Conservation (phyloP, 2,888 invertebrate species). For the Polietes domitor region DNA sequence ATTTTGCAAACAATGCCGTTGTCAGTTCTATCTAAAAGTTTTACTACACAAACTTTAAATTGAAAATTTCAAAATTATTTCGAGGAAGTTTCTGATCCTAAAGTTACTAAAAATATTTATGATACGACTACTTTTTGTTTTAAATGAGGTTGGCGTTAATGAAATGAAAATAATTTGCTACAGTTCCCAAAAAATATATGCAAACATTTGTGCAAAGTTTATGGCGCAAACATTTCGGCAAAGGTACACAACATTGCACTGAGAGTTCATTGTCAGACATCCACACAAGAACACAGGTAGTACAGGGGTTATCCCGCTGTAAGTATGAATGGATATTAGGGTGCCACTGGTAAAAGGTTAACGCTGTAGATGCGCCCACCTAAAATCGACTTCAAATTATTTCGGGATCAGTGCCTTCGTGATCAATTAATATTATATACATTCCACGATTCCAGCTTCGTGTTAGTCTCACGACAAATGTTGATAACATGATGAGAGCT, state of each 20-base stretch:
- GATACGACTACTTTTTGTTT: background rate
- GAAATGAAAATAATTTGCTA: slow-evolving; percentile 28
- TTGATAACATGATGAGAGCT: too few species aligned
- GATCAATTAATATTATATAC: too few species aligned
- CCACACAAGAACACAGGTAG: background rate
- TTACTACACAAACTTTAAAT: background rate
- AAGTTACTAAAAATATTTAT: slow-evolving; percentile 27
- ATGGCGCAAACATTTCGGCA: background rate
- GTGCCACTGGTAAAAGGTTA: too few species aligned
- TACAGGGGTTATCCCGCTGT: too few species aligned
- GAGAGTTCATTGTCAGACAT: background rate
- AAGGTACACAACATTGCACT: background rate
- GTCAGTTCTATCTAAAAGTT: background rate
- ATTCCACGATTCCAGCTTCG: too few species aligned
- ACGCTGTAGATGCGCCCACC: too few species aligned
- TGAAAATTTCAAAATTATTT: background rate
- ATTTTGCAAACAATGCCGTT: background rate
- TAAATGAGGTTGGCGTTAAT: slow-evolving; percentile 4
- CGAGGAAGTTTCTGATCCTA: background rate
- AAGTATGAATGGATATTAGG: too few species aligned
- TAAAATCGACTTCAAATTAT: too few species aligned
- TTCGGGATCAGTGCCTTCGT: too few species aligned
- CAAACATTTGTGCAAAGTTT: background rate
- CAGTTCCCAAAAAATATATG: background rate
- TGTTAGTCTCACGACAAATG: too few species aligned